Evolutionary conservation across 2,113 vertebrate species (phyloP), one percentile per base, ranked within the genome.

Genomic region (Brachyhypopomus gauderio): DNA sequence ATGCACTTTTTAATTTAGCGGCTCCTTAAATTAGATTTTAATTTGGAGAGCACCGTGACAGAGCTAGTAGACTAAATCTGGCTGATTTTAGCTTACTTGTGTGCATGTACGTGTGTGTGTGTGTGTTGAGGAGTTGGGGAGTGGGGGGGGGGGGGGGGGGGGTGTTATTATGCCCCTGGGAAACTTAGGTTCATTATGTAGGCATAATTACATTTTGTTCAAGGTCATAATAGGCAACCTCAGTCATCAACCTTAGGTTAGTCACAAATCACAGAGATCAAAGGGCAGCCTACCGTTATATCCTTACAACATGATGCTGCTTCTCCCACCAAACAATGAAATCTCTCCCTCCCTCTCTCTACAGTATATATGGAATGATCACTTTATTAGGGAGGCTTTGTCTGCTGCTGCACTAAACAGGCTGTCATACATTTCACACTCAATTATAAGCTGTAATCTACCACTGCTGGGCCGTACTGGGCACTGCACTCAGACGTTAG

Each of bases 1-100:
- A 72, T 77, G 20, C 78, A 77, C 80, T 80, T 83, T 83, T 85
- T 85, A 83, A 85, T 83, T 85, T 83, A 83, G 82, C 78, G 67
- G 77, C 77, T 67, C 36, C 81, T 77, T 85, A 80, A 83, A 85
- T 85, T 85, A 83, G 80, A 85, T 80, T 85, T 83, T 85, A 85
- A 85, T 85, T 85, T 85, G 84, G 66, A 80, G 77, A 77, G 81
- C 52, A 64, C 73, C 67, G 77, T 36, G 72, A 75, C 79, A 69
- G 63, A 73, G 77, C 59, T 83, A 80, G 83, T 66, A 80, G 80
- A 52, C 77, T 73, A 78, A 77, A 80, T 83, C 72, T 76, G 72
- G 23, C 25, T 79, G 77, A 59, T 75, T 82, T 79, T 64, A 8
- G 64, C 38, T 77, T 27, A 34, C 22, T 74, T 72, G 34, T 48